phyloP scores from a whole-genome alignment of 2,113 vertebrate genomes.

The Thinocorus orbignyianus region DNA sequence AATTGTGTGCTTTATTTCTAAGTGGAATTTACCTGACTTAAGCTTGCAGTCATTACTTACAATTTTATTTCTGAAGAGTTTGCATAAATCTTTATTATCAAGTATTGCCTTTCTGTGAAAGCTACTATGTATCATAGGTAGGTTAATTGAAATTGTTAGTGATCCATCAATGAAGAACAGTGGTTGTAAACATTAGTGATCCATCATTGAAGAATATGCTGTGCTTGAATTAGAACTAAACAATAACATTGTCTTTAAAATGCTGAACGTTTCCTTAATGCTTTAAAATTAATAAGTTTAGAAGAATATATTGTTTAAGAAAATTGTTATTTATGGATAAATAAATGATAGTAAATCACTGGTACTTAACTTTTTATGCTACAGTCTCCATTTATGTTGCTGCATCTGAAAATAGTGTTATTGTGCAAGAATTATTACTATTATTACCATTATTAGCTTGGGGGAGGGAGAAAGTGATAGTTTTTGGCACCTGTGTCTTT shows the following conservation, averaged over 20 bases:
- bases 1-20: background rate
- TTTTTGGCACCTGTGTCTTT: background rate
- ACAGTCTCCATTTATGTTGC: background rate
- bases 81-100: background rate
- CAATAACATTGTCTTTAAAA: background rate
- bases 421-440: background rate
- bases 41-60: background rate
- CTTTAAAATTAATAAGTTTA: background rate
- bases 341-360: background rate
- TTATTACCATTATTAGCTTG: background rate
- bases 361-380: background rate
- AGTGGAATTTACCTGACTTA: background rate
- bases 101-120: background rate
- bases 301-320: background rate
- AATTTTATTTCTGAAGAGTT: background rate
- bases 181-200: background rate
- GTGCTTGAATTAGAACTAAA: background rate
- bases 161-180: background rate
- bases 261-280: background rate
- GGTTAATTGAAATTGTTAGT: background rate
- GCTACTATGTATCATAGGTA: background rate
- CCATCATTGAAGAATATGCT: background rate
- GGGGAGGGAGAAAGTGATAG: background rate
- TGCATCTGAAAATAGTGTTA: background rate
- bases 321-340: background rate